phyloP scores from a whole-genome alignment of 2,888 invertebrate genomes.

The Xanthia togata region DNA sequence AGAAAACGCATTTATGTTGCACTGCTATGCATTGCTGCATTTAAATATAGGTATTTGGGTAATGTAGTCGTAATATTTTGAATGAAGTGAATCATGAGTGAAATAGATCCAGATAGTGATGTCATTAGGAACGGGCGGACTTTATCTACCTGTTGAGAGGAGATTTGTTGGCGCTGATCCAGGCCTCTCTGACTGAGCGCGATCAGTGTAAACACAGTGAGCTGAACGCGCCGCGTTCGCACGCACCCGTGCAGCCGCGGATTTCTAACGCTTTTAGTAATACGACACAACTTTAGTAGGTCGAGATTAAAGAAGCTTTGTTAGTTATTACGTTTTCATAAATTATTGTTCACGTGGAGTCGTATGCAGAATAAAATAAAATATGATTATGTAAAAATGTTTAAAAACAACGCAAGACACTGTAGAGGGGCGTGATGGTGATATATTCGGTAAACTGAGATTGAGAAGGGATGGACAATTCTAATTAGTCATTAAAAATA shows the following conservation, averaged over 20 bases:
- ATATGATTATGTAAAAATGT: background rate
- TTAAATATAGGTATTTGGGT: slow-evolving; percentile 35
- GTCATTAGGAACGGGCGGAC: slow-evolving; percentile 81
- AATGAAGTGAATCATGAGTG: slow-evolving; percentile 84
- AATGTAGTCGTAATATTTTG: slow-evolving; percentile 74
- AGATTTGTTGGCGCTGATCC: slow-evolving; percentile 85
- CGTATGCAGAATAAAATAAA: background rate
- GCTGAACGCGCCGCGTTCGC: slow-evolving; percentile 48
- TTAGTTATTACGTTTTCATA: background rate
- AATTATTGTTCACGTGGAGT: background rate
- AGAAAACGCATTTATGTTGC: slow-evolving; percentile 8
- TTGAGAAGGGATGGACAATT: slow-evolving; percentile 1
- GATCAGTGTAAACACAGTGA: slow-evolving; percentile 77
- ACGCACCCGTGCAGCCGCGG: slow-evolving; percentile 65
- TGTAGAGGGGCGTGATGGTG: background rate
- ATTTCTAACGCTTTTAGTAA: slow-evolving; percentile 2
- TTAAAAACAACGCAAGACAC: no score
- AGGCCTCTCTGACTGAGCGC: slow-evolving; percentile 71
- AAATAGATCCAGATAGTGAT: slow-evolving; percentile 79
- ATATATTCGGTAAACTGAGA: background rate
- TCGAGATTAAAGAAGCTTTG: slow-evolving; percentile 12
- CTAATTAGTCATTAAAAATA: background rate
- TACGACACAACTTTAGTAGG: background rate
- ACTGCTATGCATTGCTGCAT: slow-evolving; percentile 18
- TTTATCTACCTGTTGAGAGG: slow-evolving; percentile 86